Evolutionary conservation across 1,140 invertebrate genomes (phyloP), one percentile per base, ranked within the genome.

Genomic region (Caenorhabditis tropicalis): DNA sequence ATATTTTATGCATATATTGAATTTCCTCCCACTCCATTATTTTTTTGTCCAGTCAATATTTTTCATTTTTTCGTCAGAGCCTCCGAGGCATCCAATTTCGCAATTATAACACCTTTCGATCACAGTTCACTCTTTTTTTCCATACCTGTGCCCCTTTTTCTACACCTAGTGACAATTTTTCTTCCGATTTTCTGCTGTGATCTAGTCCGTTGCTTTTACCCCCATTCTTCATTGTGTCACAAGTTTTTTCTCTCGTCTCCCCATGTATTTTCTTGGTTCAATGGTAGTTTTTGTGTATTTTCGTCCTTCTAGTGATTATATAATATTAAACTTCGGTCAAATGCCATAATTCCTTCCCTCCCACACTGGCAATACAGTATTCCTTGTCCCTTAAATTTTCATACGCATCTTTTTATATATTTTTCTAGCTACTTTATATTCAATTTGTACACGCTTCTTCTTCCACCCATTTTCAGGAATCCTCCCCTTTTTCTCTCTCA

Each of bases 1-100:
- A 74, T 43, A 74, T 74, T 74, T 74, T 74, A 74, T 74, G 65
- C 65, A 74, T 74, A 74, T 74, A 74, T 74, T 74, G 65, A 74
- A 74, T 43, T 43, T 19, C 27, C 43, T 43, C 2, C 24, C 65
- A n/a, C 12, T 24, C n/a, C 36, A 74, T 12, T 27, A 7, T n/a
- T 36, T 21, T 31, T 46, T 74, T 43, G 24, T 46, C 36, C 31
- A 9, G 21, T 19, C 65, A 33, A 65, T 65, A 36, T 36, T 65
- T 65, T 65, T n/a, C n/a, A n/a, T n/a, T n/a, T 27, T 27, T 56
- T 29, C 29, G 53, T 36, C 58, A 43, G 65, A 74, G 65, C 65
- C 65, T 74, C 36, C n/a, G 65, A 74, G 65, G 65, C 65, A 74
- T 74, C 65, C 12, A 21, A 74, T 74, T 74, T 74, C 36, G 65